phyloP scores from a whole-genome alignment of 2,797 vertebrate species.

The Chrosomus eos region DNA sequence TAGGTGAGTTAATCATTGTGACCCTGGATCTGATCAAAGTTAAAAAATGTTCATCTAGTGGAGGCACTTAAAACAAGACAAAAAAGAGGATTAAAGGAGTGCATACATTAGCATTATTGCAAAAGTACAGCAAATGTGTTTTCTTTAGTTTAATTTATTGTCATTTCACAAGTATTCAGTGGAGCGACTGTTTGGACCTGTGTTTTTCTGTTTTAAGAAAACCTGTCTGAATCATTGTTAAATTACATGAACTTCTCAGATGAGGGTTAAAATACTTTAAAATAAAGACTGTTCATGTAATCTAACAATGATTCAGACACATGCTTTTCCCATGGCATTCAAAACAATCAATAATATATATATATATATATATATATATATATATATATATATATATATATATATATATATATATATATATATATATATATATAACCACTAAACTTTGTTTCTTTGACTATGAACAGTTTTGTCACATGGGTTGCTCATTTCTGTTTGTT shows the following conservation, averaged over 20 bases:
- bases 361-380: no score
- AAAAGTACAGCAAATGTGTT: neutral
- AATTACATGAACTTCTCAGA: neutral
- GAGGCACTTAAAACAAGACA: neutral
- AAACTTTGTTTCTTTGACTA: neutral
- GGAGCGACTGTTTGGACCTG: neutral
- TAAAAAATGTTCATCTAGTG: neutral
- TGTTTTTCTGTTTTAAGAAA: neutral
- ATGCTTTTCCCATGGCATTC: neutral
- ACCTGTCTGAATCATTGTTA: neutral
- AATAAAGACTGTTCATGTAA: no score
- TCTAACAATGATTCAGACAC: no score
- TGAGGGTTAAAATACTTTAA: neutral
- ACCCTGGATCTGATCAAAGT: slow-evolving; percentile 52
- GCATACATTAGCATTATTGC: slow-evolving; percentile 4
- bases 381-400: no score
- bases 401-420: no score
- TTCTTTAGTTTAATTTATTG: neutral
- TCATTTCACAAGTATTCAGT: neutral
- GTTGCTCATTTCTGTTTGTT: neutral
- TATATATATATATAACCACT: no score
- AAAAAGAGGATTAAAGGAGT: slow-evolving; percentile 5
- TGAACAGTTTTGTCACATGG: neutral
- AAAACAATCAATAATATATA: neutral
- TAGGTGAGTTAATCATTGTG: slow-evolving; percentile 43